Base-by-base conservation (phyloP, 2,888 invertebrate genomes). In the Amblyjoppa proteus region DNA sequence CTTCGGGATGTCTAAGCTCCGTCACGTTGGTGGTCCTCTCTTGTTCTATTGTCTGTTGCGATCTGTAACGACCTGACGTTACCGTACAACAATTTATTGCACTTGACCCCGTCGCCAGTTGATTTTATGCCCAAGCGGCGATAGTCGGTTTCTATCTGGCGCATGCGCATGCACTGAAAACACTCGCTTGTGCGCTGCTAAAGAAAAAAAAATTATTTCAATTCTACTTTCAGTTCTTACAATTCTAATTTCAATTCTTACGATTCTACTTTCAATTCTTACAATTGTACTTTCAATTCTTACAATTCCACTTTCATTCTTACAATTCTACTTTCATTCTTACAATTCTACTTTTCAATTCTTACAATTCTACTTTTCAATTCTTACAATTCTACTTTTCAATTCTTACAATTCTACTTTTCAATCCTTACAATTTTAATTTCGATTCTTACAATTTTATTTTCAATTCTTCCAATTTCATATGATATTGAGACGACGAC, bases 1-100 rank as follows among this genome's bases (percentile, higher is more conserved):
- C 94, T 91, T 97, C 94, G 0, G 97, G 97, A 93, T 98, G 97
- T 78, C 97, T 95, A 66, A 98, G 94, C 0, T 94, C 91, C 3
- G 94, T 90, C 38, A 97, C 74, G 77, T 96, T 95, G 11, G 97
- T 97, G 34, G 94, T 92, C 76, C 94, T 93, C 91, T 96, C 97
- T 31, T 91, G 89, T 0, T 95, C 95, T 75, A 98, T 97, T 89
- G 97, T 97, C 0, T 95, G 95, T 9, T 94, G 94, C 6, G 97
- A 96, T 87, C 96, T 94, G 87, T 13, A 91, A 91, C 93, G 81
- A 83, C 71, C 38, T 56, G 20, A 61, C 83, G 71, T 69, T 81
- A 70, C 74, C 58, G 74, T 85, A 78, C 31, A 71, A 73, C 64
- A 83, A 71, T 85, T 73, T 76, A 61, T 66, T 66, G 58, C 61